These are phyloP conservation scores for Xerus inauris DNA, from an alignment of 2,113 vertebrate genomes.

Conservation along the genomic window DNA sequence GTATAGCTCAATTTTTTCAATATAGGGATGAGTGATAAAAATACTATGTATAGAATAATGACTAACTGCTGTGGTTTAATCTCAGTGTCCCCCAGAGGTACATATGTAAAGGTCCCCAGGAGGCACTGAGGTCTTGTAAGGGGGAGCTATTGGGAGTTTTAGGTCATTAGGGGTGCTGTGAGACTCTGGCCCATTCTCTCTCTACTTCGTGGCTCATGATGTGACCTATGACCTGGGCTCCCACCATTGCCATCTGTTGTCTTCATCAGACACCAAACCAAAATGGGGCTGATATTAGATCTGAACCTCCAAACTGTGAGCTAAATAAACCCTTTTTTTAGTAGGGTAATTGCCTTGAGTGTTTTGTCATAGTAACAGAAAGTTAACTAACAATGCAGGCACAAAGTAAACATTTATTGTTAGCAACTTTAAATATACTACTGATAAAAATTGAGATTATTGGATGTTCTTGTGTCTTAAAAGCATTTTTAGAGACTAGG, in stretches of 20 bases:
- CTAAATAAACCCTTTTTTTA: not conserved
- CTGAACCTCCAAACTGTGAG: not conserved
- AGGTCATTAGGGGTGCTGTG: not conserved
- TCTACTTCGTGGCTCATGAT: not conserved
- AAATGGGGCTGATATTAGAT: not conserved
- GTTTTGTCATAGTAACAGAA: not conserved
- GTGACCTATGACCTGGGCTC: not conserved
- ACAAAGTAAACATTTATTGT: not conserved
- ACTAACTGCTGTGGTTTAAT: not conserved
- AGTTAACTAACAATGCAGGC: not conserved
- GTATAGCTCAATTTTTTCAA: not conserved
- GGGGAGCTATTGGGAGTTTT: not conserved
- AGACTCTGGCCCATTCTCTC: not conserved
- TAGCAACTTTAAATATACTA: conserved; percentile 7
- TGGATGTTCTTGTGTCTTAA: conserved; percentile 58
- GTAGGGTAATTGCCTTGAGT: not conserved
- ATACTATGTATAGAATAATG: not conserved
- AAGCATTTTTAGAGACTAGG: not conserved
- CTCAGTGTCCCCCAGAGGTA: not conserved
- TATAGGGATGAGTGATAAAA: not conserved
- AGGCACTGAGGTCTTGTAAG: not conserved
- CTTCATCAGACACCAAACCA: not conserved
- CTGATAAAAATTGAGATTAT: not conserved
- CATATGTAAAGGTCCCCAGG: not conserved
- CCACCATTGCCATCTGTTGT: not conserved